Percentiles rank a stretch among this genome's conserved stretches.
These are phyloP conservation scores for Sympetrum striolatum DNA, from an alignment of 2,888 invertebrate species.

Conservation along the genomic window DNA sequence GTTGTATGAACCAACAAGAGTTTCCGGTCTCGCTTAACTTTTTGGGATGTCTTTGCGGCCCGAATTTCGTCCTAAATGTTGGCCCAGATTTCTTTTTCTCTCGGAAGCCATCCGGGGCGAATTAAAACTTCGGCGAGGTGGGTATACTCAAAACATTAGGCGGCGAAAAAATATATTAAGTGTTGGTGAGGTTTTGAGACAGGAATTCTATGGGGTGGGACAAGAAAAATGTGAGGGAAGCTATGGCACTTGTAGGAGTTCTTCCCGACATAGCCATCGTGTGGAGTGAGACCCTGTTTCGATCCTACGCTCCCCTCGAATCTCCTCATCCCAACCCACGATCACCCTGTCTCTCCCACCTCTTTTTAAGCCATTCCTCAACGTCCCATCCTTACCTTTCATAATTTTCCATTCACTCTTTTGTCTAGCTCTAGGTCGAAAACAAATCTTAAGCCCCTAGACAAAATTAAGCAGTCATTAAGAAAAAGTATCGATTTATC, in stretches of 20 bases:
- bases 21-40: neutral
- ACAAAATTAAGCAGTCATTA: no score
- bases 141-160: neutral
- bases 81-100: neutral
- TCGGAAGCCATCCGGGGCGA: neutral
- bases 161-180: neutral
- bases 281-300: neutral
- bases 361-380: no score
- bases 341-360: neutral
- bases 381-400: neutral
- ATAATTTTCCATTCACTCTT: neutral
- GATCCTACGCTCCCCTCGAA: neutral
- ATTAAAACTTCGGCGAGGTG: neutral
- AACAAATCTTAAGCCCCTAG: no score
- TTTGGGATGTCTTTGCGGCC: no score
- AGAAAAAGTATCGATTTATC: no score
- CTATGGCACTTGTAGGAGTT: neutral
- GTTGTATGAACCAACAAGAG: neutral
- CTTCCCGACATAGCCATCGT: neutral
- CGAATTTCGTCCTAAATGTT: neutral
- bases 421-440: no score
- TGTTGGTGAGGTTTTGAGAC: neutral
- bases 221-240: neutral
- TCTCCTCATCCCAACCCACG: neutral
- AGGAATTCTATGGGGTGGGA: neutral